phyloP scores from a whole-genome alignment of 2,888 invertebrate genomes.

The Pinctada fucata region DNA sequence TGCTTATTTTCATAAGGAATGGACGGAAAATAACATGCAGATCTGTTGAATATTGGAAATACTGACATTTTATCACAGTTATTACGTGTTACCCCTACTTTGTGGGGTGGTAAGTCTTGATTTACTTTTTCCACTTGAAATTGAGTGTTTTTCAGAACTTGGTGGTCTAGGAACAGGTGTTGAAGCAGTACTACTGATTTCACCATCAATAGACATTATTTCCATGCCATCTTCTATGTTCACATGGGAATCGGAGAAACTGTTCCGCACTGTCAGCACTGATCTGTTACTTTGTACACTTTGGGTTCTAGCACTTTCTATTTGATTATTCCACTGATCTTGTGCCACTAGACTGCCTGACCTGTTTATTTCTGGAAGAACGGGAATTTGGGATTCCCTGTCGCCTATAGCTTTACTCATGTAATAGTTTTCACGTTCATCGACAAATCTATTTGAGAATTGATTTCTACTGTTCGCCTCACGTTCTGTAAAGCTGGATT shows the following conservation, averaged over 20 bases:
- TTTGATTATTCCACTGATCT: constrained; percentile 52
- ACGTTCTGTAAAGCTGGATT: constrained; percentile 21
- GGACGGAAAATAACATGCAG: too few species aligned
- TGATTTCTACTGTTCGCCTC: constrained; percentile 15
- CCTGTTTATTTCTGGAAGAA: constrained; percentile 63
- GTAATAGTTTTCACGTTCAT: neutral
- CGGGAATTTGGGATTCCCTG: constrained; percentile 47
- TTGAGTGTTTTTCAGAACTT: constrained; percentile 23
- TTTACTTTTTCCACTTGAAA: too few species aligned
- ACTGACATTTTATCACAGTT: too few species aligned
- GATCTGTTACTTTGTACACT: constrained; percentile 41
- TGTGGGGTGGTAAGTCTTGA: too few species aligned
- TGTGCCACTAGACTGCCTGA: constrained; percentile 65
- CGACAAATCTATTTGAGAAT: neutral
- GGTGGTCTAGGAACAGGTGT: constrained; percentile 49
- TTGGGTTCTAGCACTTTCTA: constrained; percentile 23
- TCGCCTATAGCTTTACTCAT: neutral
- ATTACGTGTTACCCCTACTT: too few species aligned
- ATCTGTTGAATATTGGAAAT: too few species aligned
- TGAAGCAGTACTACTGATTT: constrained; percentile 41
- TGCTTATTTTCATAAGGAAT: too few species aligned
- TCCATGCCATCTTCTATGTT: constrained; percentile 47
- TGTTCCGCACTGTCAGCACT: constrained; percentile 44
- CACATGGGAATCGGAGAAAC: constrained; percentile 43
- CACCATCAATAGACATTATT: constrained; percentile 53